These are phyloP conservation scores for Papilio polyxenes DNA, from an alignment of 1,140 invertebrate species.

Conservation along the genomic window DNA sequence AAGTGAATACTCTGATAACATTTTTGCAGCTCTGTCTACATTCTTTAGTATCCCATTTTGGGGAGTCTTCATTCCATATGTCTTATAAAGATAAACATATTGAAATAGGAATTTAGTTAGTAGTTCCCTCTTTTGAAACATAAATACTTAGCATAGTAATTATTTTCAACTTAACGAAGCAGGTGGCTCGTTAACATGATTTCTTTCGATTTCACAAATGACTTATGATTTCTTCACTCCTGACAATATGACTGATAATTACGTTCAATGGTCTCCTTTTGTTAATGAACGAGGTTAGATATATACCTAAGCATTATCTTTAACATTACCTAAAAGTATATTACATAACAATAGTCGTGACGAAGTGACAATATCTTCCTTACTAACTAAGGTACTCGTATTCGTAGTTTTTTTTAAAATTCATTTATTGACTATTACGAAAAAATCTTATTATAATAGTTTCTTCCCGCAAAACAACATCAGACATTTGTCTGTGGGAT, in stretches of 20 bases:
- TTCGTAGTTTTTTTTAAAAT: no score
- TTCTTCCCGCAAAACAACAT: no score
- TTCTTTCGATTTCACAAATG: conserved; percentile 27
- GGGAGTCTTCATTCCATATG: conserved; percentile 18
- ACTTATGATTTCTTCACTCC: conserved; percentile 5
- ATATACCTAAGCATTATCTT: not conserved
- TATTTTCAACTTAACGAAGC: conserved; percentile 28
- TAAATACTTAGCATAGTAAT: conserved; percentile 29
- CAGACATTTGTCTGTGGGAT: no score
- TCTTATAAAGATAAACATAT: not conserved
- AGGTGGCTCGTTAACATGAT: conserved; percentile 23
- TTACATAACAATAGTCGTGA: not conserved
- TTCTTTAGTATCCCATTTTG: not conserved
- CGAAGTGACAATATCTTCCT: no score
- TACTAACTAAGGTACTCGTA: no score
- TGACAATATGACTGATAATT: not conserved
- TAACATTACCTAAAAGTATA: not conserved
- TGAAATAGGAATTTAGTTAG: not conserved
- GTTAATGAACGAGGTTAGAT: not conserved
- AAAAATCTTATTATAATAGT: no score
- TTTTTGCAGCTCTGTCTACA: not conserved
- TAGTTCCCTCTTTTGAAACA: not conserved
- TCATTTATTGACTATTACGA: no score
- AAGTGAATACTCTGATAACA: not conserved
- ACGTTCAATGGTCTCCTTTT: not conserved